phyloP scores from a whole-genome alignment of 1,140 invertebrate genomes.

The Zaprionus lachaisei region DNA sequence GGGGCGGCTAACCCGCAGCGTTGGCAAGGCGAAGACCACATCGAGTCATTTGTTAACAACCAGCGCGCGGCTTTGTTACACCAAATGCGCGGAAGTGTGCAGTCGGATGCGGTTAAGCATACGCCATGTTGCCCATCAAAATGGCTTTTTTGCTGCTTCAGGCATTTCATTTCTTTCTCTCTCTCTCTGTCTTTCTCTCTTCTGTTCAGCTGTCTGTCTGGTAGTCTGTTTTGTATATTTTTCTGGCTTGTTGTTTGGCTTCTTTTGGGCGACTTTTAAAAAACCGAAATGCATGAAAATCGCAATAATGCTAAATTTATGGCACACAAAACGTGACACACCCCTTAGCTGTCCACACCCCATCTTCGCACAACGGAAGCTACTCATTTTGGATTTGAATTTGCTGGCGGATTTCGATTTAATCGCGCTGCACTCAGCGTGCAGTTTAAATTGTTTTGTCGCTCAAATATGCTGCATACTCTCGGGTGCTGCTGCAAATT shows the following conservation, averaged over 20 bases:
- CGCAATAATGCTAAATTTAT: constrained; percentile 79
- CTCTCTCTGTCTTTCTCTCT: constrained; percentile 16
- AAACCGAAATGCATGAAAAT: constrained; percentile 76
- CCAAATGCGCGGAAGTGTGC: constrained; percentile 82
- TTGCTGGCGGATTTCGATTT: constrained; percentile 15
- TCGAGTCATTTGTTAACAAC: constrained; percentile 82
- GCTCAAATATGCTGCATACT: constrained; percentile 47
- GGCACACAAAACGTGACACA: constrained; percentile 72
- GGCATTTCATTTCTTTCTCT: constrained; percentile 35
- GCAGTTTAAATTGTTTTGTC: constrained; percentile 74
- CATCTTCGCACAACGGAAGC: constrained; percentile 43
- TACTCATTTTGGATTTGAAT: constrained; percentile 60
- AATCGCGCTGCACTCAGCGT: constrained; percentile 52
- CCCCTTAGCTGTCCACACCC: not conserved
- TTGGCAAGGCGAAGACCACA: constrained; percentile 56
- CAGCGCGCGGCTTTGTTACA: constrained; percentile 77
- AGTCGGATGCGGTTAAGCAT: constrained; percentile 82
- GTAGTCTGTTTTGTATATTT: not conserved
- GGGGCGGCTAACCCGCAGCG: constrained; percentile 30
- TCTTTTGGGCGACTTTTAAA: constrained; percentile 55
- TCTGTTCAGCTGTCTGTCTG: constrained; percentile 34
- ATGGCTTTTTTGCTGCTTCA: constrained; percentile 54
- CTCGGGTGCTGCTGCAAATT: constrained; percentile 28
- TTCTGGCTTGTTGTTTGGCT: constrained; percentile 37
- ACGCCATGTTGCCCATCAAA: constrained; percentile 81